Conservation (phyloP, 1,140 invertebrate species). For the Melanaphis sacchari region DNA sequence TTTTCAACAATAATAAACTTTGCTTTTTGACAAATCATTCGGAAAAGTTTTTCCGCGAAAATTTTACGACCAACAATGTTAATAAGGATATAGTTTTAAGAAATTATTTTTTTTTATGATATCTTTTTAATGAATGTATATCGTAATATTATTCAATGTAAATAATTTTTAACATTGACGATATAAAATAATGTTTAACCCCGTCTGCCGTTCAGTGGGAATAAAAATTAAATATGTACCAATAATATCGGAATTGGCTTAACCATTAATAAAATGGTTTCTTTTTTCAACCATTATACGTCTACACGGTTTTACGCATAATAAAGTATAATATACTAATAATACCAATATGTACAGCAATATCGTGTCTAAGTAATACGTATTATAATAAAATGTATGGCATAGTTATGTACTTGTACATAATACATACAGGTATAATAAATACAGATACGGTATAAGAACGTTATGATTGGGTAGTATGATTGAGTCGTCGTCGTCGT, state of each 20-base stretch:
- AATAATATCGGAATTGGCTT: background rate
- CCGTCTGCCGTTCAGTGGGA: background rate
- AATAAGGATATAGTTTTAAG: background rate
- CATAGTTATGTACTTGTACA: background rate
- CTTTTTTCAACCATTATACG: background rate
- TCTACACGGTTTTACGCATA: background rate
- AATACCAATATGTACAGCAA: background rate
- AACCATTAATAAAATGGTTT: background rate
- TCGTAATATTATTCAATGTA: background rate
- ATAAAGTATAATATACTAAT: too few species aligned
- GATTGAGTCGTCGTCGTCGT: background rate
- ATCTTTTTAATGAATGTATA: background rate
- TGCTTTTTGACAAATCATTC: background rate
- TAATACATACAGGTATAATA: background rate
- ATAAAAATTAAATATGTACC: background rate
- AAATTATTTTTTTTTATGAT: background rate
- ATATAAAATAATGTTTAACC: background rate
- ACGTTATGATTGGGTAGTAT: background rate
- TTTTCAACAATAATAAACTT: background rate
- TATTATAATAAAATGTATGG: background rate
- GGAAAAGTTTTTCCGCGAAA: background rate
- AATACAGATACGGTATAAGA: background rate
- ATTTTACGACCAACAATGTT: background rate
- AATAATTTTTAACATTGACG: background rate
- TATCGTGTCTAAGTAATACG: background rate